Percentiles rank a stretch among this genome's conserved stretches.
These are phyloP conservation scores for Crioceris asparagi DNA, from an alignment of 2,888 invertebrate species.

Conservation along the genomic window DNA sequence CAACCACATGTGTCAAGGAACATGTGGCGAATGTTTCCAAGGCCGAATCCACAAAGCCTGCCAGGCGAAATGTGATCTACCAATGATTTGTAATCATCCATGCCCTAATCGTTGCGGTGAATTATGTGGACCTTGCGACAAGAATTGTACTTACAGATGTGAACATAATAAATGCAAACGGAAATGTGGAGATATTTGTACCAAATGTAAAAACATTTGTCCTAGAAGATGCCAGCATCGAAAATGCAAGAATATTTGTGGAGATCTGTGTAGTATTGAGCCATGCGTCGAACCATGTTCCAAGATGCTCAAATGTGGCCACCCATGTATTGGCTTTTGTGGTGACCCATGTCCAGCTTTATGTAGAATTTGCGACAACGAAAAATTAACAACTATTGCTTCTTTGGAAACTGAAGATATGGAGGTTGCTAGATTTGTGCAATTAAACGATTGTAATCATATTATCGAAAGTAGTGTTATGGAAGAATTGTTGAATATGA, in stretches of 20 bases:
- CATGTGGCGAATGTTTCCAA: slow-evolving; percentile 46
- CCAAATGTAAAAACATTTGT: slow-evolving; percentile 31
- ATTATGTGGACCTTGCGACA: slow-evolving; percentile 46
- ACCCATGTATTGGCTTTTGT: slow-evolving; percentile 59
- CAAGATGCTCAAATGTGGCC: slow-evolving; percentile 40
- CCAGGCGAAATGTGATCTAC: slow-evolving; percentile 42
- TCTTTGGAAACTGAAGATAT: slow-evolving; percentile 26
- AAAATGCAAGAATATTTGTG: slow-evolving; percentile 40
- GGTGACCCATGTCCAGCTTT: slow-evolving; percentile 44
- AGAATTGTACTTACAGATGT: slow-evolving; percentile 41
- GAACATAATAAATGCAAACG: slow-evolving; percentile 42
- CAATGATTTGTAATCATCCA: slow-evolving; percentile 53
- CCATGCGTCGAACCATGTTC: slow-evolving; percentile 41
- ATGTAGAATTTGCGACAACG: slow-evolving; percentile 22
- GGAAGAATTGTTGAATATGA: slow-evolving; percentile 22
- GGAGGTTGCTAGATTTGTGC: slow-evolving; percentile 24
- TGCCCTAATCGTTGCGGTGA: slow-evolving; percentile 46
- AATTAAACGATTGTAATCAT: slow-evolving; percentile 25
- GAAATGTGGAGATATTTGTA: slow-evolving; percentile 38
- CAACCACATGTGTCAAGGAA: slow-evolving; percentile 43
- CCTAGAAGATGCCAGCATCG: slow-evolving; percentile 40
- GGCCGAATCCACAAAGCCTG: slow-evolving; percentile 52
- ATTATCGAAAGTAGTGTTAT: slow-evolving; percentile 23
- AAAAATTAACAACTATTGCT: slow-evolving; percentile 30
- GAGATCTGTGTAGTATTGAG: slow-evolving; percentile 37